Base-by-base conservation (phyloP, 64 coral and sea anemone species). In the Montipora capricornis region DNA sequence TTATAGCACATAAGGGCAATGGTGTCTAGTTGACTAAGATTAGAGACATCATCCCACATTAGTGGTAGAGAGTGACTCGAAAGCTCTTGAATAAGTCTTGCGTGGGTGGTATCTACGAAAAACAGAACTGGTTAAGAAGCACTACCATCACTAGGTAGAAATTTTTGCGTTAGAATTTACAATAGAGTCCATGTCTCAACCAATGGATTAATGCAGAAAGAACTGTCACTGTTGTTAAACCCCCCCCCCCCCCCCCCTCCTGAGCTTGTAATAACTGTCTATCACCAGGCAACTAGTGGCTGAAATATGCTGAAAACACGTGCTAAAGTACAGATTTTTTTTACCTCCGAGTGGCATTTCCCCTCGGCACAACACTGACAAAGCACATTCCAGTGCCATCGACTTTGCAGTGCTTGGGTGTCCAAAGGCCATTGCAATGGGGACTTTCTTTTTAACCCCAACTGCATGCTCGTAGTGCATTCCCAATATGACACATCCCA, bases 1-100 rank as follows among this genome's bases (percentile, higher is more conserved):
- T 73, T 73, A n/a, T 73, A 73, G 69, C 69, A 73, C 69, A 73
- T 73, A 73, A 73, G 69, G 4, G 69, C 69, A 73, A 73, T 73
- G 6, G 0, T 73, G 22, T 73, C 69, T 29, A 73, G 22, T 29
- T 73, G 69, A n/a, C 10, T 73, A 7, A 73, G 6, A 9, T 73
- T 73, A 8, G 69, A 73, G 19, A 73, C 69, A 15, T 73, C 69
- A 29, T 73, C 69, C 69, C 69, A 73, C 69, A 73, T 73, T 6
- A 73, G 5, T 8, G 69, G 69, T 20, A 73, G 69, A 4, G 69
- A 73, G 69, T 73, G 19, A 73, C n/a, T 24, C 5, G 69, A 73
- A 29, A 73, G 69, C 69, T 73, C 69, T 24, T 73, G 20, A 2
- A 73, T 73, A 29, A 73, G 69, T 29, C n/a, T 1, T 4, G 69